Percentiles rank a stretch among this genome's conserved stretches.
These are phyloP conservation scores for Tinea pellionella DNA, from an alignment of 2,888 invertebrate species.

Conservation along the genomic window DNA sequence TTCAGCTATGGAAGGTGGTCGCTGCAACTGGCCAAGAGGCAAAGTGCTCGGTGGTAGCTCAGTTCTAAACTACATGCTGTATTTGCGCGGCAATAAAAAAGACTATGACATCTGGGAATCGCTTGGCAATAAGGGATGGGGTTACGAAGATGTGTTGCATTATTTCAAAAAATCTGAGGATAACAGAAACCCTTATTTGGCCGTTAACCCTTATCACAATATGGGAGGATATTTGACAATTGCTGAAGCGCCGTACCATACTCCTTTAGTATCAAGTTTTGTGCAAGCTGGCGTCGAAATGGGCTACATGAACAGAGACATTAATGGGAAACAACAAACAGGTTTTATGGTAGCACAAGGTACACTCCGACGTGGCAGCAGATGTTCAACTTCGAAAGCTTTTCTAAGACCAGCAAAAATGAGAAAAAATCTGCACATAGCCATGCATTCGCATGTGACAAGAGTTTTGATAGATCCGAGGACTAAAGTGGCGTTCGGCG, in stretches of 20 bases:
- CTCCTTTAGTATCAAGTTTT: slow-evolving; percentile 84
- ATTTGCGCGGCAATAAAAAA: slow-evolving; percentile 86
- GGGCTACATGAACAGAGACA: slow-evolving; percentile 88
- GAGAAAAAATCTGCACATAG: slow-evolving; percentile 85
- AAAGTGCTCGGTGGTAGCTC: slow-evolving; percentile 92
- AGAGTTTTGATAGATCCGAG: slow-evolving; percentile 78
- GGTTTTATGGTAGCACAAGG: slow-evolving; percentile 93
- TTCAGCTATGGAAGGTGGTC: slow-evolving; percentile 83
- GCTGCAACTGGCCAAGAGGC: slow-evolving; percentile 93
- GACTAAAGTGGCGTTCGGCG: slow-evolving; percentile 82
- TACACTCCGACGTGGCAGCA: slow-evolving; percentile 79
- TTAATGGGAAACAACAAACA: slow-evolving; percentile 87
- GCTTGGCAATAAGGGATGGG: slow-evolving; percentile 90
- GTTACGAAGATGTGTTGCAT: slow-evolving; percentile 79
- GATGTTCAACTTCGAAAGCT: slow-evolving; percentile 91
- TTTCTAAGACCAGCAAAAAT: slow-evolving; percentile 84
- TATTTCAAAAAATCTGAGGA: slow-evolving; percentile 94
- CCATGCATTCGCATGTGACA: slow-evolving; percentile 84
- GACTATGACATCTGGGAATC: slow-evolving; percentile 94
- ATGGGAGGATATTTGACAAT: slow-evolving; percentile 86
- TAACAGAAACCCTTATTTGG: slow-evolving; percentile 86
- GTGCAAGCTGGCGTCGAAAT: slow-evolving; percentile 85
- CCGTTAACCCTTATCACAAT: slow-evolving; percentile 82
- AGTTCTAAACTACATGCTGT: slow-evolving; percentile 92
- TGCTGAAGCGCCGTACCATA: slow-evolving; percentile 88